Evolutionary conservation across 2,888 invertebrate genomes (phyloP).

Genomic region (Andrena haemorrhoa): DNA sequence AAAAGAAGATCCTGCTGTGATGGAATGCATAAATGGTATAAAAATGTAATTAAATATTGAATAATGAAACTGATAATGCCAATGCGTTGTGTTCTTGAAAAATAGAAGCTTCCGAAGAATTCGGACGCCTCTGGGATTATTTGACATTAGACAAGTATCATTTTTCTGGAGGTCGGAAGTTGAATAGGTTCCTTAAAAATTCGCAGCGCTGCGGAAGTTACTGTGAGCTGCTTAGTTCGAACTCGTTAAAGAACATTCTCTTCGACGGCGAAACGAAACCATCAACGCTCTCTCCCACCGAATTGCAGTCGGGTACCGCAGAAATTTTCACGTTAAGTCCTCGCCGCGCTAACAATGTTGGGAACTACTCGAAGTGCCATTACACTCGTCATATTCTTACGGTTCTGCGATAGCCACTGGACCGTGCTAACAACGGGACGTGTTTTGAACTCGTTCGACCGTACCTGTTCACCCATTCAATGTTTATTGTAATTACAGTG

Average conservation of each 20-base stretch:
- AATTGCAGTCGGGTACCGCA: not conserved
- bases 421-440: conserved; percentile 23
- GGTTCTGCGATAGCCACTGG: not conserved
- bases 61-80: no score
- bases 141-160: no score
- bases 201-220: not conserved
- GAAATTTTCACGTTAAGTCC: conserved; percentile 17
- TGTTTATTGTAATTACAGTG: conserved; percentile 41
- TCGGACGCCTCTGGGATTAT: no score
- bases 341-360: conserved; percentile 22
- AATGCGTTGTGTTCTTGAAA: no score
- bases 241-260: conserved; percentile 6
- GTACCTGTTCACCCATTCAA: conserved; percentile 22
- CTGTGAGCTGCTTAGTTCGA: not conserved
- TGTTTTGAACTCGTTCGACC: conserved; percentile 30
- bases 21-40: no score
- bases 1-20: no score
- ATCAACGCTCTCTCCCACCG: not conserved
- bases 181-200: not conserved
- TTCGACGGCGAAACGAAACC: not conserved
- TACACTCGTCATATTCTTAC: conserved; percentile 43
- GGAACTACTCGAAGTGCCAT: conserved; percentile 31
- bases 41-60: no score
- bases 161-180: not conserved
- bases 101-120: no score